These are phyloP conservation scores for Pedetes capensis DNA, from an alignment of 2,113 vertebrate genomes.

Conservation along the genomic window DNA sequence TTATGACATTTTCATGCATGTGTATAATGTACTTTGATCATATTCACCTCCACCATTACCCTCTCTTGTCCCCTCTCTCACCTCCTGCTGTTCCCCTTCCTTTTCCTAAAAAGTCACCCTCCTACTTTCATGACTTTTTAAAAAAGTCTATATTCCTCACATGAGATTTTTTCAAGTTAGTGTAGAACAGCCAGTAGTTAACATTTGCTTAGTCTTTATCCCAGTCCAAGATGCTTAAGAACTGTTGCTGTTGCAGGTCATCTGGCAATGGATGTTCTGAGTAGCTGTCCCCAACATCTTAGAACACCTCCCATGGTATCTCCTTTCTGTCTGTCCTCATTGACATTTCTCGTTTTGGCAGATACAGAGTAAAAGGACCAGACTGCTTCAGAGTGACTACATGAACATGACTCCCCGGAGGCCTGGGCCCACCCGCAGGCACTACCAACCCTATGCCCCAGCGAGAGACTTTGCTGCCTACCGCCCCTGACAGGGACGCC, in stretches of 20 bases:
- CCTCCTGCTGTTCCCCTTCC: no score
- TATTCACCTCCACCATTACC: no score
- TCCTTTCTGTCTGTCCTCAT: not conserved
- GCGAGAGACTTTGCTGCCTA: slow-evolving; percentile 82
- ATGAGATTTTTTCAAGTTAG: no score
- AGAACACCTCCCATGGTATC: not conserved
- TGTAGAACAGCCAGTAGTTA: not conserved
- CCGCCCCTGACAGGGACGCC: slow-evolving; percentile 83
- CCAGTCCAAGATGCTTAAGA: not conserved
- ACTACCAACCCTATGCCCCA: slow-evolving; percentile 79
- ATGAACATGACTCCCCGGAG: slow-evolving; percentile 86
- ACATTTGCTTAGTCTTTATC: not conserved
- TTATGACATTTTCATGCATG: no score
- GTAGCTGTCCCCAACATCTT: not conserved
- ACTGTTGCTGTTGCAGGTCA: not conserved
- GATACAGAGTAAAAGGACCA: slow-evolving; percentile 78
- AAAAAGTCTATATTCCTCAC: no score
- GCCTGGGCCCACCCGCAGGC: slow-evolving; percentile 79
- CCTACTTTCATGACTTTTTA: no score
- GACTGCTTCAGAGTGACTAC: slow-evolving; percentile 85
- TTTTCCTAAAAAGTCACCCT: no score
- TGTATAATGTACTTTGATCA: no score
- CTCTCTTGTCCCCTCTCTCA: no score
- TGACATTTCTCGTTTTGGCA: slow-evolving; percentile 55
- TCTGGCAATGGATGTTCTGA: not conserved